A percentile compares a stretch with the other conserved stretches of the same genome.
These are phyloP conservation scores for Gila orcuttii DNA, from an alignment of 2,113 vertebrate species.

Conservation along the genomic window DNA sequence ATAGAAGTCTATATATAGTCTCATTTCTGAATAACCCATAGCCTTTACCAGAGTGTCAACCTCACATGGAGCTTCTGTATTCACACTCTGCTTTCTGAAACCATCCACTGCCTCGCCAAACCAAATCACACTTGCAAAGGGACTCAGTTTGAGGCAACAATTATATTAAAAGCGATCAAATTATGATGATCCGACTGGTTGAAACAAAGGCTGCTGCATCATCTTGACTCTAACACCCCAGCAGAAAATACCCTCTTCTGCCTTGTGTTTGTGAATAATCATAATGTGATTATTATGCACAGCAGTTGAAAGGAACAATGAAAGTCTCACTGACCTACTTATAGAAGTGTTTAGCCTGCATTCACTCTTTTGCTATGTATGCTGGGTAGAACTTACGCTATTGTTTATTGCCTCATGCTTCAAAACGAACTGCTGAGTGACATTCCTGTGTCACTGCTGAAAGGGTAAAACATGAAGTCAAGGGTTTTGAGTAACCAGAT, in stretches of 20 bases:
- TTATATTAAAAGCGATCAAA: neutral
- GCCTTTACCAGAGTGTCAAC: neutral
- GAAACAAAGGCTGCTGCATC: neutral
- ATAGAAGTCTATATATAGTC: neutral
- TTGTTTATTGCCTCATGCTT: neutral
- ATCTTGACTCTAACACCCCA: constrained; percentile 3
- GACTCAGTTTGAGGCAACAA: neutral
- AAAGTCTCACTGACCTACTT: constrained; percentile 17
- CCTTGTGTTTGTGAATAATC: neutral
- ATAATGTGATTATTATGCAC: constrained; percentile 38
- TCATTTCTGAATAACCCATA: neutral
- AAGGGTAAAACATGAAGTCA: constrained; percentile 24
- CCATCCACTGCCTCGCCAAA: neutral
- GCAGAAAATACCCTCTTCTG: neutral
- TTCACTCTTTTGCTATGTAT: constrained; percentile 29
- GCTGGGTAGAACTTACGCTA: neutral
- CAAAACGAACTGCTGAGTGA: constrained; percentile 12
- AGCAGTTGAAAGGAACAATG: constrained; percentile 39
- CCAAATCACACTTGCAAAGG: neutral
- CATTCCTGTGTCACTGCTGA: neutral
- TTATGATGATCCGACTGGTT: neutral
- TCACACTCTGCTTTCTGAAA: neutral
- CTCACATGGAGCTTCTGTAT: neutral
- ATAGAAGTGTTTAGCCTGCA: neutral
- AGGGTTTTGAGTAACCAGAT: constrained; percentile 42